Evolutionary conservation across 2,113 vertebrate genomes (phyloP), one percentile per base, ranked within the genome.

Genomic region (Chlorodrepanis virens): DNA sequence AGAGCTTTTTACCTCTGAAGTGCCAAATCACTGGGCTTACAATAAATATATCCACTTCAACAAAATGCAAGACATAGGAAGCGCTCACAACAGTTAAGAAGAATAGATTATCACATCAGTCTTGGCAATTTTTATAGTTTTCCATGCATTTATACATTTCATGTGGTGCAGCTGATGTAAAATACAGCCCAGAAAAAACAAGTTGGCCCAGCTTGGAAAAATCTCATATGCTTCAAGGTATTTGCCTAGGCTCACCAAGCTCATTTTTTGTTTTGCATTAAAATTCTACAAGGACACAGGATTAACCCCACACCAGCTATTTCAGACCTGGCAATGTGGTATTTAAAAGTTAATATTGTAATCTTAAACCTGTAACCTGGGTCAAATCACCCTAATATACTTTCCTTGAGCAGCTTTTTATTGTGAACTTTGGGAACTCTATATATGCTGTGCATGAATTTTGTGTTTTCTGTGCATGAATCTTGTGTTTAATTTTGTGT

Each of bases 261-360:
- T 83, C 50, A 39, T 85, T 94, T 97, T 87, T 85, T 60, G 67
- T 90, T 96, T 95, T 93, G 19, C 45, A 90, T 91, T 96, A 87
- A 91, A 96, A 93, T 77, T 91, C 78, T 95, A 59, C 70, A 83
- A 76, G 78, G 67, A 90, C 11, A 12, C 29, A 85, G 75, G 85
- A 85, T 81, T 85, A 93, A 93, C 70, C 50, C 83, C 75, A 85
- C 24, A 49, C 13, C 29, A 83, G 39, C 29, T 83, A 76, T 82
- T 94, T 94, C 61, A 96, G 70, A 85, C 3, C 1, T 52, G 47
- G 42, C 63, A 85, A 50, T 44, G 24, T 70, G 35, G 14, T 70
- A 89, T 92, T 89, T 82, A 69, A 52, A 93, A 91, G 23, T 82
- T 89, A 87, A 93, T 91, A 65, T 37, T 72, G 57, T 75, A 84